These are phyloP conservation scores for Onychorhynchus coronatus DNA, from an alignment of 2,113 vertebrate genomes.

Conservation along the genomic window DNA sequence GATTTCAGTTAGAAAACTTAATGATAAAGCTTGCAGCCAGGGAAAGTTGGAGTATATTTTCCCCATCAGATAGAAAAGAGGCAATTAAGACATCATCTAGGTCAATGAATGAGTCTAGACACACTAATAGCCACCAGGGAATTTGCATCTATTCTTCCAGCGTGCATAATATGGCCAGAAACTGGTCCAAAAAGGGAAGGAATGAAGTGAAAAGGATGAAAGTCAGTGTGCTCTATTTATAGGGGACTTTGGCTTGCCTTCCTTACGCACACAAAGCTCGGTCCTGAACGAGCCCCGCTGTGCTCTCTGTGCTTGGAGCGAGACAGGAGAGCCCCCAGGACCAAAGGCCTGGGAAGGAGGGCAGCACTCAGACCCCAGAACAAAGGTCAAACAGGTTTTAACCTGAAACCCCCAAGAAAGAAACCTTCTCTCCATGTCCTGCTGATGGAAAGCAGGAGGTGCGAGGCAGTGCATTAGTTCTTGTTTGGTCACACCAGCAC, in stretches of 20 bases:
- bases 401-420: not conserved
- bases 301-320: not conserved
- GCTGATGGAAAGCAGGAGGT: not conserved
- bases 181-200: constrained; percentile 16
- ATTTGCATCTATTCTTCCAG: constrained; percentile 13
- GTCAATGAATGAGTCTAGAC: constrained; percentile 63
- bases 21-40: not conserved
- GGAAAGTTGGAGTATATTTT: not conserved
- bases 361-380: not conserved
- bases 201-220: not conserved
- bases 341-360: not conserved
- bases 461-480: not conserved
- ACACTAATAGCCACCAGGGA: constrained; percentile 13
- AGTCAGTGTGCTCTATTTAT: not conserved
- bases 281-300: not conserved
- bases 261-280: not conserved
- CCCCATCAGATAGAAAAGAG: not conserved
- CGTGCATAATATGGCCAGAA: not conserved
- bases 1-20: not conserved
- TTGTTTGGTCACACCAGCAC: not conserved
- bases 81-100: constrained; percentile 53
- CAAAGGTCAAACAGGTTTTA: not conserved
- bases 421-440: not conserved
- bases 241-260: not conserved
- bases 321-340: not conserved